phyloP scores from a whole-genome alignment of 2,113 vertebrate species.

The Takifugu bimaculatus region DNA sequence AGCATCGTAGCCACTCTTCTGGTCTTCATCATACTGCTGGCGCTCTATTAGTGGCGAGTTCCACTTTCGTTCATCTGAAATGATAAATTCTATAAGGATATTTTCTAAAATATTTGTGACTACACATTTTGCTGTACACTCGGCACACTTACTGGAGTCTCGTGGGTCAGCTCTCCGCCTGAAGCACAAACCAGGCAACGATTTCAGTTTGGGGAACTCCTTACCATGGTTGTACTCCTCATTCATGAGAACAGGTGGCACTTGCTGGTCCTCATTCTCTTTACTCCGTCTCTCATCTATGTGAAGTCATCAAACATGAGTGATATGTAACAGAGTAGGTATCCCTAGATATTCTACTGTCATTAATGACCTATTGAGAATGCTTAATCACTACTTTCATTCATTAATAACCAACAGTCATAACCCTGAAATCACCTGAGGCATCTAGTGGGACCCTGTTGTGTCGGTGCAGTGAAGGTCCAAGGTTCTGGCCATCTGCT shows the following conservation, averaged over 20 bases:
- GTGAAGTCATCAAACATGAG: background rate
- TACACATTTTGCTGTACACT: background rate
- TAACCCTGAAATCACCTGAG: slow-evolving; percentile 30
- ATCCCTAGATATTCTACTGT: too few relatives aligned
- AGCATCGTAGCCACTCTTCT: slow-evolving; percentile 77
- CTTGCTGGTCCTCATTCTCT: slow-evolving; percentile 36
- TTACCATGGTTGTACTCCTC: slow-evolving; percentile 71
- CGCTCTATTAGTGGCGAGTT: slow-evolving; percentile 64
- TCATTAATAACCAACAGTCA: too few relatives aligned
- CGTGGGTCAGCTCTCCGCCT: slow-evolving; percentile 64
- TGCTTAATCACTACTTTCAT: too few relatives aligned
- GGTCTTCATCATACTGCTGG: slow-evolving; percentile 77
- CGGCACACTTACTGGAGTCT: slow-evolving; percentile 61
- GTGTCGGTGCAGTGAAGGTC: slow-evolving; percentile 18
- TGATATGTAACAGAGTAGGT: background rate
- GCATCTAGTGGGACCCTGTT: slow-evolving; percentile 22
- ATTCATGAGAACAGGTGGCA: slow-evolving; percentile 46
- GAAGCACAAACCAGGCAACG: slow-evolving; percentile 62
- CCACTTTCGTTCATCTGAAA: slow-evolving; percentile 64
- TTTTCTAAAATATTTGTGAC: too few relatives aligned
- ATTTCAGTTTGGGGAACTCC: slow-evolving; percentile 69
- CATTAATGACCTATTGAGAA: too few relatives aligned
- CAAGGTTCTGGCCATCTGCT: background rate
- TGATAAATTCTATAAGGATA: background rate
- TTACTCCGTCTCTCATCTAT: slow-evolving; percentile 54